Evolutionary conservation across 2,113 vertebrate genomes (phyloP), one percentile per base, ranked within the genome.

Genomic region (Raja brachyura): DNA sequence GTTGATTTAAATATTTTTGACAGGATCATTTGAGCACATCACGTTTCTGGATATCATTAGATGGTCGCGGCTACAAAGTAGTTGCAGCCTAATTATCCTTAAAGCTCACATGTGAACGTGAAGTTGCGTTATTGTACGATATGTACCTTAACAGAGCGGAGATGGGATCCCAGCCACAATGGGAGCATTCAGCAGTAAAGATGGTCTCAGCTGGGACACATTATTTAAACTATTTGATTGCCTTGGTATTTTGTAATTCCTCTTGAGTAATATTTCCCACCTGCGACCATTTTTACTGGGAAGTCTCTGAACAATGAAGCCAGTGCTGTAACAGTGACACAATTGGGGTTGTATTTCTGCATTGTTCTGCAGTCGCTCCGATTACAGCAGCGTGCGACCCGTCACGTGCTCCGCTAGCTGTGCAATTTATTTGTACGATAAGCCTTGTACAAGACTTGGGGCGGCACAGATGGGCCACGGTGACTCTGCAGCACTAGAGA

Each of bases 231-330:
- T 31, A 63, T 31, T 88, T 88, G 83, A 88, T 88, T 88, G n/a
- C 83, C 63, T 4, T 61, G 59, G 28, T 66, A 63, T 88, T 88
- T 66, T 88, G 83, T 88, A 88, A 88, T 88, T 88, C 59, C 14
- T 63, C 14, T 88, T 88, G 83, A 66, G 83, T 88, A 63, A 88
- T 88, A 31, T 88, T 88, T 88, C 83, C 83, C 83, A 63, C 59
- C 59, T 63, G 83, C 13, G 83, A n/a, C 13, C 5, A 31, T 88
- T 88, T 88, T 88, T 18, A 88, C 83, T 66, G 83, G 83, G n/a
- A 63, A 63, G 59, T 31, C n/a, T 66, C 59, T 88, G 83, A 88
- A 88, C 28, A 63, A 18, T 31, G n/a, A 88, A 31, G 59, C 28
- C 83, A 88, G 59, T 59, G 63, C 7, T 3, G 83, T 63, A 31